Evolutionary conservation across 2,797 vertebrate species (phyloP), one percentile per base, ranked within the genome.

Genomic region (Paedocypris micromegethes): DNA sequence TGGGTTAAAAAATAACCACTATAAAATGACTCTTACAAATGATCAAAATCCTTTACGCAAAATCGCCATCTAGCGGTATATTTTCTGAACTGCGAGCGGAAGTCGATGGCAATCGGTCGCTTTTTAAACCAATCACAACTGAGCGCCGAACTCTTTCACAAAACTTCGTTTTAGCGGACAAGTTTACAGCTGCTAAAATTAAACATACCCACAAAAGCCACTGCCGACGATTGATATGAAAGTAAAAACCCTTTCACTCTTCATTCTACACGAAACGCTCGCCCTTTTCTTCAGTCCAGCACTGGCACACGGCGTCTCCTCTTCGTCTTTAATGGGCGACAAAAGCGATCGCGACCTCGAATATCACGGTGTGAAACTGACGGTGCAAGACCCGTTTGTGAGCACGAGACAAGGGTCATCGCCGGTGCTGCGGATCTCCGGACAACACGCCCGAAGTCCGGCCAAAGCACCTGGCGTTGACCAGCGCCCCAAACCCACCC

Each of bases 401-500:
- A 23, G 23, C n/a, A 60, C 38, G 48, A 41, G n/a, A 5, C 51
- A 3, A 3, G 55, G 45, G 2, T 2, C 39, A 1, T 43, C 7
- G 5, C 45, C 50, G 5, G 58, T 61, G 2, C 44, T 55, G 7
- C 9, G 58, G 3, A 38, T 56, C 45, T 5, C n/a, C 8, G 45
- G 8, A 47, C 45, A 47, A 9, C 52, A 2, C 5, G 55, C 39
- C 2, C 9, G 8, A 9, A 4, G 39, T 7, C 51, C 51, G 47
- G 5, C 4, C 6, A 9, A 2, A 9, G 45, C n/a, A 49, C 67
- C 58, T 55, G 58, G 45, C 44, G 0, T 50, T 51, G 0, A 45
- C 55, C 4, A 71, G 43, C 58, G 51, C 75, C 4, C 64, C 6
- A 41, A 53, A 60, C 66, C 55, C 1, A 59, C 68, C 1, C 2